Conservation (phyloP, 2,888 invertebrate species). For the Mechanitis mazaeus region DNA sequence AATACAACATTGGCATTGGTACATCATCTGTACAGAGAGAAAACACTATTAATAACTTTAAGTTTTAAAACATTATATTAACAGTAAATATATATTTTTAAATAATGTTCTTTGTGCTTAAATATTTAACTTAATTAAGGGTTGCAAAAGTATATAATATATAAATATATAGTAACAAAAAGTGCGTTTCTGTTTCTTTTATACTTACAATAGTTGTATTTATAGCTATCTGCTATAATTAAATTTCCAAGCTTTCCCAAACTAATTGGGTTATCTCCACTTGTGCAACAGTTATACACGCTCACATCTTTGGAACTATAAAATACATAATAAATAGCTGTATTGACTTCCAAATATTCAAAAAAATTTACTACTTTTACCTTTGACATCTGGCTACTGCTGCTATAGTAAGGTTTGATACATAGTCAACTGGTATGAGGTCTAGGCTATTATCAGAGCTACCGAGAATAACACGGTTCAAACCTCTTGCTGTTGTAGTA, state of each 20-base stretch:
- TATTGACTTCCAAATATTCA: no score
- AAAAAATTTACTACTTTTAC: slow-evolving; percentile 24
- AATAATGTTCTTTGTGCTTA: no score
- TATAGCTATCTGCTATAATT: slow-evolving; percentile 30
- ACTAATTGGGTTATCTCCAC: slow-evolving; percentile 40
- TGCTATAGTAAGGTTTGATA: slow-evolving; percentile 37
- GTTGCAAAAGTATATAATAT: no score
- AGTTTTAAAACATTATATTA: no score
- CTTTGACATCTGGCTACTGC: slow-evolving; percentile 36
- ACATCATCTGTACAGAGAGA: slow-evolving; percentile 36
- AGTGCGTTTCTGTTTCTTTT: no score
- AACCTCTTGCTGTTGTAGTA: slow-evolving; percentile 34
- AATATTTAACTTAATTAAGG: no score
- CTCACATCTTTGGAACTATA: slow-evolving; percentile 37
- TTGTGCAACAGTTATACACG: slow-evolving; percentile 43
- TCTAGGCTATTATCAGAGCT: slow-evolving; percentile 25
- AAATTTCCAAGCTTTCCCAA: slow-evolving; percentile 21
- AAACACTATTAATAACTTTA: no score
- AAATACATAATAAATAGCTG: slow-evolving; percentile 11
- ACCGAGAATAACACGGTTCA: slow-evolving; percentile 20
- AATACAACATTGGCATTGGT: slow-evolving; percentile 34
- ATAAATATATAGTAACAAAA: no score
- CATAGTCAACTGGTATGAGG: slow-evolving; percentile 41
- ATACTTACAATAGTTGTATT: slow-evolving; percentile 38
- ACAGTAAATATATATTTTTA: no score